A percentile compares a stretch with the other conserved stretches of the same genome.
Evolutionary conservation across 2,113 vertebrate genomes (phyloP).

Genomic region (Podiceps cristatus): DNA sequence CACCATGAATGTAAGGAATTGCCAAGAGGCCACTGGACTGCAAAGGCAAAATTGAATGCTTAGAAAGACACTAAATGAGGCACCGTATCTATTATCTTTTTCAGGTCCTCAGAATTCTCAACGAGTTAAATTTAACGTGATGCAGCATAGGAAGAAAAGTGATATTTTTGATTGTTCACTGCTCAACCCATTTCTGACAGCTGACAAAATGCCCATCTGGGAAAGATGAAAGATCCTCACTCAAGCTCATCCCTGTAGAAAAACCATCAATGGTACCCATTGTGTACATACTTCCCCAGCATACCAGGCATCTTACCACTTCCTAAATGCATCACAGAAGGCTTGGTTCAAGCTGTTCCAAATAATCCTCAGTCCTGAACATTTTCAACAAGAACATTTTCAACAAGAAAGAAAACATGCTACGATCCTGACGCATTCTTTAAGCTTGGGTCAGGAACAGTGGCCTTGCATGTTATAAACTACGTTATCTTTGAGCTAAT

Average conservation of each 20-base stretch:
- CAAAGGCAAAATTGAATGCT: background rate
- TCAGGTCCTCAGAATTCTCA: background rate
- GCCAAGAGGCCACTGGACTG: background rate
- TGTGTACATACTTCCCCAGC: background rate
- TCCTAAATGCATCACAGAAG: background rate
- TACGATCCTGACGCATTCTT: fast-evolving
- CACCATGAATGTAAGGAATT: background rate
- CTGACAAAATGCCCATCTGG: background rate
- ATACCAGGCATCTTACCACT: background rate
- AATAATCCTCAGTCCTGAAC: background rate
- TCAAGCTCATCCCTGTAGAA: background rate
- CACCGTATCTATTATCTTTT: background rate
- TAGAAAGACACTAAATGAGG: background rate
- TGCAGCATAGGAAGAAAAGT: background rate
- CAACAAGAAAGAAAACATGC: background rate
- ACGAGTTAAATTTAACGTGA: background rate
- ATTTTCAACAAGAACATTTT: background rate
- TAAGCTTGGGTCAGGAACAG: background rate
- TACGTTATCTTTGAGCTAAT: background rate
- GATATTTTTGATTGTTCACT: background rate
- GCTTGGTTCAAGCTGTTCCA: background rate
- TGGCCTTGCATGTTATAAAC: background rate
- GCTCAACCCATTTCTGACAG: background rate
- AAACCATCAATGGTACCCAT: background rate
- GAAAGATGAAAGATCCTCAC: background rate